A percentile compares a stretch with the other conserved stretches of the same genome.
Conservation (phyloP, 2,888 invertebrate species). For the Acleris laterana region DNA sequence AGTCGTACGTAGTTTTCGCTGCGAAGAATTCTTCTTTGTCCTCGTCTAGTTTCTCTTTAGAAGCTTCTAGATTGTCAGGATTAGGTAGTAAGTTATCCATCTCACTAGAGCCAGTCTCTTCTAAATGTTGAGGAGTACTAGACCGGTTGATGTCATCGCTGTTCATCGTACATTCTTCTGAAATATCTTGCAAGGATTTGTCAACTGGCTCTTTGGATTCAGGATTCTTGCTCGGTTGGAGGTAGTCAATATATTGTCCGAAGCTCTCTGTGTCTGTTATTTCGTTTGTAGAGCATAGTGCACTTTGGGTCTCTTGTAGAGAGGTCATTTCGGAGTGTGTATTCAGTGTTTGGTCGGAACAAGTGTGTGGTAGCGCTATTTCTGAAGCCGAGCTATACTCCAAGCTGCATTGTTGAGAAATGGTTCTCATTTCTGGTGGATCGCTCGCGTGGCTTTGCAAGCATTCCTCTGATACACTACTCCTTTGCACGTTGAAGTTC, state of each 20-base stretch:
- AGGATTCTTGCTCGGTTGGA: slow-evolving; percentile 66
- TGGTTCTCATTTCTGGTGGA: slow-evolving; percentile 84
- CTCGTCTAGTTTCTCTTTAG: slow-evolving; percentile 68
- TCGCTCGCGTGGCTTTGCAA: slow-evolving; percentile 72
- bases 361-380: slow-evolving; percentile 80
- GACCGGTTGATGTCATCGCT: slow-evolving; percentile 71
- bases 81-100: slow-evolving; percentile 65
- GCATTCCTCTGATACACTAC: slow-evolving; percentile 77
- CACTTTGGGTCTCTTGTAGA: slow-evolving; percentile 77
- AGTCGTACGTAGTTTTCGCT: slow-evolving; percentile 75
- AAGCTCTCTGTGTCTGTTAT: slow-evolving; percentile 81
- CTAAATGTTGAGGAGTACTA: slow-evolving; percentile 62
- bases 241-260: slow-evolving; percentile 77
- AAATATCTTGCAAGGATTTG: slow-evolving; percentile 76
- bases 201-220: slow-evolving; percentile 67
- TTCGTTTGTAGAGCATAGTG: slow-evolving; percentile 78
- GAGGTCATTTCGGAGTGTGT: slow-evolving; percentile 80
- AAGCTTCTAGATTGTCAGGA: slow-evolving; percentile 53
- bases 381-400: slow-evolving; percentile 87
- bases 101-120: slow-evolving; percentile 55
- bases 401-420: slow-evolving; percentile 88
- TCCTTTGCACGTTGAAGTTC: slow-evolving; percentile 64
- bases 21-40: slow-evolving; percentile 73
- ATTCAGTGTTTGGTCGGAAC: slow-evolving; percentile 79
- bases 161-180: slow-evolving; percentile 78